Percentiles rank a stretch among this genome's conserved stretches.
These are phyloP conservation scores for Mesaphorura yosii DNA, from an alignment of 1,140 invertebrate genomes.

Conservation along the genomic window DNA sequence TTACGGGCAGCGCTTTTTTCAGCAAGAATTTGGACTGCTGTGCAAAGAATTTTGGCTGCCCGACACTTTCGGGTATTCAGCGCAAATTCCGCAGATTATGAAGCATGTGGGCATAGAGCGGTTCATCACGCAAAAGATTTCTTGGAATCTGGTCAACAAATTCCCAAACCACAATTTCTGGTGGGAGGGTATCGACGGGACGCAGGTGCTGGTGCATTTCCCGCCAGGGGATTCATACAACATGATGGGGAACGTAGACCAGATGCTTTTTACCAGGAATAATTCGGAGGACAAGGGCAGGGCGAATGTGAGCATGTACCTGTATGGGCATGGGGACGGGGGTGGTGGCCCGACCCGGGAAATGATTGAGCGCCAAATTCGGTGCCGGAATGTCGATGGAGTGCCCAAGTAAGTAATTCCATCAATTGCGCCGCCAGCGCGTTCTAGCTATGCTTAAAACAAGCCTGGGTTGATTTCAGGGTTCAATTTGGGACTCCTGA, in stretches of 20 bases:
- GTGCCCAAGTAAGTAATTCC: too few relatives aligned
- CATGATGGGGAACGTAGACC: too few relatives aligned
- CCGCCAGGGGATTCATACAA: slow-evolving; percentile 44
- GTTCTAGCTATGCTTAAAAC: too few relatives aligned
- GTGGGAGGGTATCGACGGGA: slow-evolving; percentile 45
- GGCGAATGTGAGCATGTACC: slow-evolving; percentile 37
- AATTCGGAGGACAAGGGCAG: slow-evolving; percentile 47
- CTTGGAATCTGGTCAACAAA: slow-evolving; percentile 46
- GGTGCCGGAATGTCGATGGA: slow-evolving; percentile 42
- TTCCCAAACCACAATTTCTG: slow-evolving; percentile 48
- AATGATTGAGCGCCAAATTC: slow-evolving; percentile 40
- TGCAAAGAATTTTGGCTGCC: slow-evolving; percentile 46
- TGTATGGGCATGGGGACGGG: slow-evolving; percentile 44
- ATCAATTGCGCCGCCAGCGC: too few relatives aligned
- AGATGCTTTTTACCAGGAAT: slow-evolving; percentile 39
- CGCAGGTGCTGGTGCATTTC: slow-evolving; percentile 42
- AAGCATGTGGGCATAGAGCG: slow-evolving; percentile 39
- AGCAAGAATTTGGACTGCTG: slow-evolving; percentile 40
- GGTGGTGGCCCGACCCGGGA: slow-evolving; percentile 46
- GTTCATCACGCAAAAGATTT: slow-evolving; percentile 46
- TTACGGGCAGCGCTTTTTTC: slow-evolving; percentile 44
- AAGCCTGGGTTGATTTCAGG: slow-evolving; percentile 33
- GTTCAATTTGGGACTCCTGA: slow-evolving; percentile 39
- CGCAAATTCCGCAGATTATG: slow-evolving; percentile 46
- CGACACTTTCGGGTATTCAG: slow-evolving; percentile 49